Conservation (phyloP, 1,140 invertebrate species). For the Drosophila orena region DNA sequence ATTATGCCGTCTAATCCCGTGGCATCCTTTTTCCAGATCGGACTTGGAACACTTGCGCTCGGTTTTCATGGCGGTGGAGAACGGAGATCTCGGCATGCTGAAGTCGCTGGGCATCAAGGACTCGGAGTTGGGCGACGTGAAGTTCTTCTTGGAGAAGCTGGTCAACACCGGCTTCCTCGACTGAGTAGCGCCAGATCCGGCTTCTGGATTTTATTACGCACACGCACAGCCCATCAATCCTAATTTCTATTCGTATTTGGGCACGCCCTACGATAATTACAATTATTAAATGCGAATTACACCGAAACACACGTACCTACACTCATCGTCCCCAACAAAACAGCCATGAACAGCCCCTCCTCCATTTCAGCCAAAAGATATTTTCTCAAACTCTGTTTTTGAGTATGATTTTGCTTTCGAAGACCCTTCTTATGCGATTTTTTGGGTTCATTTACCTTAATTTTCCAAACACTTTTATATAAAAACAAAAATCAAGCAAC, state of each 20-base stretch:
- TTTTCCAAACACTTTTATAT: constrained; percentile 49
- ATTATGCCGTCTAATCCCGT: constrained; percentile 17
- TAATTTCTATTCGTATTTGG: constrained; percentile 87
- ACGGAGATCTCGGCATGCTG: constrained; percentile 96
- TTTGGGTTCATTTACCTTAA: constrained; percentile 12
- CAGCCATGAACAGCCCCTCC: constrained; percentile 10
- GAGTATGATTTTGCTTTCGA: constrained; percentile 29
- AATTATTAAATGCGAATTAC: constrained; percentile 69
- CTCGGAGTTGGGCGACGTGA: constrained; percentile 97
- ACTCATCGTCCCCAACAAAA: constrained; percentile 27
- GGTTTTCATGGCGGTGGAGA: constrained; percentile 98
- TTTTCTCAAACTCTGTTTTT: constrained; percentile 62
- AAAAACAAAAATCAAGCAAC: constrained; percentile 50
- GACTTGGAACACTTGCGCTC: constrained; percentile 96
- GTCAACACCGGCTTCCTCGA: constrained; percentile 98
- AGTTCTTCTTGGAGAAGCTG: constrained; percentile 98
- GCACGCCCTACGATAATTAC: constrained; percentile 79
- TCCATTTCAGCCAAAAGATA: constrained; percentile 37
- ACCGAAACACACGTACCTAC: constrained; percentile 21
- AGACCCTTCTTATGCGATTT: constrained; percentile 3
- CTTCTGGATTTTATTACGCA: constrained; percentile 88
- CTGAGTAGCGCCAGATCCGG: constrained; percentile 90
- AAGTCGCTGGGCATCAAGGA: constrained; percentile 97
- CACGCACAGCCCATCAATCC: constrained; percentile 87
- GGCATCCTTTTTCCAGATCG: constrained; percentile 85